Evolutionary conservation across 2,888 invertebrate species (phyloP), one percentile per base, ranked within the genome.

Genomic region (Brachypalpus laphriformis): DNA sequence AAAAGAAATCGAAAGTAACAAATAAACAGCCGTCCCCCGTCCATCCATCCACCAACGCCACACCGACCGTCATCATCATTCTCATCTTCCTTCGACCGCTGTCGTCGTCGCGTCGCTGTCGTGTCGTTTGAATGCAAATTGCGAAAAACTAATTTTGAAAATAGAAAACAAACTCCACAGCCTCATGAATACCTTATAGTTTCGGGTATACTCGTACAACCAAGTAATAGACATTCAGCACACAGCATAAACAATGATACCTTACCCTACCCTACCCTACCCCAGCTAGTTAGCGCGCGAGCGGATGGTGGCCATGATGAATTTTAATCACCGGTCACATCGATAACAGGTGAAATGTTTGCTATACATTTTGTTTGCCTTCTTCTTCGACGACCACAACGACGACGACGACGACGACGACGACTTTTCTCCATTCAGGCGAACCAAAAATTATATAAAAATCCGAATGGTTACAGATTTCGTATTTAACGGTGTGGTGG

Each of bases 1-100:
- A 71, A 78, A 63, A 70, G 61, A 78, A 78, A 83, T 80, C 80
- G 83, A 83, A 83, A 83, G 83, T 83, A 56, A 74, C 54, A 74
- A 40, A 42, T 4, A 49, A 49, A 9, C 11, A 25, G 75, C 31
- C 47, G 40, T 28, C 18, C 4, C 49, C 22, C 18, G 31, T n/a
- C 34, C 49, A 16, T 25, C 14, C 34, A 8, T 28, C 37, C 16
- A 25, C 28, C 40, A 28, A 34, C 22, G 11, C 25, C 57, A 40
- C 77, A 65, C 22, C 56, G 16, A 20, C 22, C 59, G 34, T 72
- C 68, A 37, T 57, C 45, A 37, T 45, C 34, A 61, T 70, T 54
- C 42, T 61, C 63, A 40, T 34, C n/a, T 37, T 34, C 20, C 20
- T 57, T 20, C 56, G 9, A 28, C n/a, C n/a, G n/a, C n/a, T n/a